A percentile compares a stretch with the other conserved stretches of the same genome.
Evolutionary conservation across 2,888 invertebrate species (phyloP).

Genomic region (Tipula helvola): DNA sequence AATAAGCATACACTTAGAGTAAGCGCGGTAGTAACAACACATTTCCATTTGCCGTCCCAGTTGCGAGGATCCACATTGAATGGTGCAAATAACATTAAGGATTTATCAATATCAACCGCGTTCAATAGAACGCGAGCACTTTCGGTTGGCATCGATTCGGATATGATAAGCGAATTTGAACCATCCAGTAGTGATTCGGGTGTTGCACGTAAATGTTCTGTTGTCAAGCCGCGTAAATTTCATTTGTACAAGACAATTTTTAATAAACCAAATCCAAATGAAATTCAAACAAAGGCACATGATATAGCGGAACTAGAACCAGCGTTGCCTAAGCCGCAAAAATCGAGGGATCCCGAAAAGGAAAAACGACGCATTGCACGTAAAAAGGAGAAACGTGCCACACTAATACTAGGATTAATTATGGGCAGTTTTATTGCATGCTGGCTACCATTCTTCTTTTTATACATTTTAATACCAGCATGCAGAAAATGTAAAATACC

Average conservation of each 20-base stretch:
- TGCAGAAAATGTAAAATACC: constrained; percentile 57
- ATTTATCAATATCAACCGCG: constrained; percentile 46
- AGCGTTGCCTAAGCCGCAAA: constrained; percentile 49
- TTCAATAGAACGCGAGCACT: constrained; percentile 48
- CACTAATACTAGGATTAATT: constrained; percentile 81
- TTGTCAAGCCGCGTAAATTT: constrained; percentile 67
- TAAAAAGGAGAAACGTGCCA: constrained; percentile 85
- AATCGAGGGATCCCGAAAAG: constrained; percentile 69
- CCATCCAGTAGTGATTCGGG: constrained; percentile 79
- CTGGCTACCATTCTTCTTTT: constrained; percentile 89
- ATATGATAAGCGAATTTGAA: constrained; percentile 76
- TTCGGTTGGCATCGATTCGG: constrained; percentile 65
- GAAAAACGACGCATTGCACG: constrained; percentile 77
- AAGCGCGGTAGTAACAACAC: constrained; percentile 40
- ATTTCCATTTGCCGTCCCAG: background rate
- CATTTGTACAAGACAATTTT: constrained; percentile 65
- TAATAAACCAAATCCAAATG: constrained; percentile 37
- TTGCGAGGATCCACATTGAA: background rate
- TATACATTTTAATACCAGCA: constrained; percentile 67
- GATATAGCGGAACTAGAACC: constrained; percentile 41
- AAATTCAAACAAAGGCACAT: constrained; percentile 23
- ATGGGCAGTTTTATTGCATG: constrained; percentile 93
- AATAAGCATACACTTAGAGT: constrained; percentile 38
- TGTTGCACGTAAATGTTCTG: constrained; percentile 65
- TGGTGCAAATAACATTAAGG: constrained; percentile 38